These are phyloP conservation scores for Astreopora myriophthalma DNA, from an alignment of 64 coral and sea anemone genomes.

Conservation along the genomic window DNA sequence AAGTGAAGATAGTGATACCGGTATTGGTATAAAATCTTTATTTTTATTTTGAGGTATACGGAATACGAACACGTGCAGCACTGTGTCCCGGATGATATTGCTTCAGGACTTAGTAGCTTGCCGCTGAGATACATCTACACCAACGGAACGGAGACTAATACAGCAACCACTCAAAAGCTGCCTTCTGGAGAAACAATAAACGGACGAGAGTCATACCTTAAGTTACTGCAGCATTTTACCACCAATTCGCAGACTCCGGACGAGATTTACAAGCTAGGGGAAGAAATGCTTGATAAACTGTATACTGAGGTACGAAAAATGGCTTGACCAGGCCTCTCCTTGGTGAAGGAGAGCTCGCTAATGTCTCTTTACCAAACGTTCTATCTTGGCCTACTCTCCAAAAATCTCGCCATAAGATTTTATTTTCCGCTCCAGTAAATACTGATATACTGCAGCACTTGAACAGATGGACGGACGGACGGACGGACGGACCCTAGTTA, in stretches of 20 bases:
- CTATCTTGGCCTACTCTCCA: too few species aligned
- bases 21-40: not conserved
- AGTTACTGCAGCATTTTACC: constrained; percentile 69
- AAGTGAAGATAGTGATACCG: too few species aligned
- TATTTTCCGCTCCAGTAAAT: too few species aligned
- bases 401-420: too few species aligned
- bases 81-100: constrained; percentile 55
- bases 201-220: constrained; percentile 38
- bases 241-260: constrained; percentile 56
- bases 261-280: constrained; percentile 62
- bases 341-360: too few species aligned
- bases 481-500: too few species aligned
- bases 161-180: constrained; percentile 23
- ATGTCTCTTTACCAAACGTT: too few species aligned
- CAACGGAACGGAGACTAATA: constrained; percentile 1
- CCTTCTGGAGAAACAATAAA: constrained; percentile 52
- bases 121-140: constrained; percentile 63
- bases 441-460: too few species aligned
- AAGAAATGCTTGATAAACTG: constrained; percentile 40
- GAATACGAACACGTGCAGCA: constrained; percentile 53
- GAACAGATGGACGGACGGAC: too few species aligned
- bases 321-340: not conserved
- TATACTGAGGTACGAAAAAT: constrained; percentile 63
- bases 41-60: constrained; percentile 31
- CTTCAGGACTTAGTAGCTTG: constrained; percentile 55